phyloP scores from a whole-genome alignment of 2,888 invertebrate species.

The Pollenia griseotomentosa region DNA sequence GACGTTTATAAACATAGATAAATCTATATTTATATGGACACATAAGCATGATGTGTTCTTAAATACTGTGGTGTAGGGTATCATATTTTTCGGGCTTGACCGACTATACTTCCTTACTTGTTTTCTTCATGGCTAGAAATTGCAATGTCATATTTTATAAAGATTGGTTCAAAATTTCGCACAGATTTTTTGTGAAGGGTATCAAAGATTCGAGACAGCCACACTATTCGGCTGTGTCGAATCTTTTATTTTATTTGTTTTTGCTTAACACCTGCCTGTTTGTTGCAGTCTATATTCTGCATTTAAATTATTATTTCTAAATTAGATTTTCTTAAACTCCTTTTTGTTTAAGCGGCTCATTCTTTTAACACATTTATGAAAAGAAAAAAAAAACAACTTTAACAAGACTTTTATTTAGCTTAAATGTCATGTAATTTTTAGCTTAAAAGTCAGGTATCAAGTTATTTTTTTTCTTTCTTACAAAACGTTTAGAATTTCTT shows the following conservation, averaged over 20 bases:
- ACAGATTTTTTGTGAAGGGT: too few species aligned
- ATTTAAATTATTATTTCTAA: slow-evolving; percentile 15
- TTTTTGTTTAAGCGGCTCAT: background rate
- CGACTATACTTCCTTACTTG: too few species aligned
- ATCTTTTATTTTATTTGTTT: background rate
- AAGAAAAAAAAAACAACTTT: background rate
- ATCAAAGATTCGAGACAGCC: too few species aligned
- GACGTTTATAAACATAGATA: too few species aligned
- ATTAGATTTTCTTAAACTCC: background rate
- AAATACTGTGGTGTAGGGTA: too few species aligned
- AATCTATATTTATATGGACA: too few species aligned
- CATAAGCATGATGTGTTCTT: too few species aligned
- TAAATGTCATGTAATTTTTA: slow-evolving; percentile 44
- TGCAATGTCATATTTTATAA: too few species aligned
- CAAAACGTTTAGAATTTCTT: slow-evolving; percentile 41
- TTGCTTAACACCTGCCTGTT: slow-evolving; percentile 15
- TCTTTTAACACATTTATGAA: slow-evolving; percentile 2
- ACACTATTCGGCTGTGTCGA: too few species aligned
- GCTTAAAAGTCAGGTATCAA: background rate
- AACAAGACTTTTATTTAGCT: slow-evolving; percentile 44
- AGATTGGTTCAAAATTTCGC: too few species aligned
- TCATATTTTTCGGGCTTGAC: too few species aligned
- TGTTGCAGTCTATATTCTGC: background rate
- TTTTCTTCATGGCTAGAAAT: too few species aligned
- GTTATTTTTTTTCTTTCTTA: background rate